Evolutionary conservation across 1,140 invertebrate species (phyloP), one percentile per base, ranked within the genome.

Genomic region (Samia ricini): DNA sequence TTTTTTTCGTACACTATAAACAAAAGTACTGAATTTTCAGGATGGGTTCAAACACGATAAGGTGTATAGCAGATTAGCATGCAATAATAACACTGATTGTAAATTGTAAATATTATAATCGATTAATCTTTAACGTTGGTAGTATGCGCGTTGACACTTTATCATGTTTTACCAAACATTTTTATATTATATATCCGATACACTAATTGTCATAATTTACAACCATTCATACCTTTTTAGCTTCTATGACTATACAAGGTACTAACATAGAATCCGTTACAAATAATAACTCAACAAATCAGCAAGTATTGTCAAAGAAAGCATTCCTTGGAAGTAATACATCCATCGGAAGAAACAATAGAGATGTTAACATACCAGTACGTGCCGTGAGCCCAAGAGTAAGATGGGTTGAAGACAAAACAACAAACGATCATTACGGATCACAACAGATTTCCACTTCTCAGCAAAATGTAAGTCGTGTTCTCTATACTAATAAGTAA

Each of bases 241-340:
- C 90, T 72, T 91, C 90, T 63, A 88, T 92, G 68, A 92, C 92
- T 70, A 91, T 92, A 76, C 82, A 88, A 74, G 85, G 88, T 70
- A 83, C 80, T 69, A 85, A 91, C 64, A 72, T 84, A 63, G 89
- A 90, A 79, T 77, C 77, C 66, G 63, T 71, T 52, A 77, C 77
- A 75, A 79, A 77, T 71, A 85, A 84, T 66, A 85, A 85, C 61
- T 59, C 72, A 57, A 69, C 76, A 60, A 87, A 88, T 71, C 90
- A 92, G 60, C 90, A 91, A 83, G 64, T 74, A 71, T 79, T 90
- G 61, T 89, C 85, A 72, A 88, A 89, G 68, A 91, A 91, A 85
- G 72, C 86, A 76, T 90, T 89, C 68, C 76, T 89, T 56, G 88
- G 90, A 77, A 91, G 89, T 76, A 90, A 91, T 66, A 89, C 88